Conservation (phyloP, 2,888 invertebrate genomes). For the Rhingia campestris region DNA sequence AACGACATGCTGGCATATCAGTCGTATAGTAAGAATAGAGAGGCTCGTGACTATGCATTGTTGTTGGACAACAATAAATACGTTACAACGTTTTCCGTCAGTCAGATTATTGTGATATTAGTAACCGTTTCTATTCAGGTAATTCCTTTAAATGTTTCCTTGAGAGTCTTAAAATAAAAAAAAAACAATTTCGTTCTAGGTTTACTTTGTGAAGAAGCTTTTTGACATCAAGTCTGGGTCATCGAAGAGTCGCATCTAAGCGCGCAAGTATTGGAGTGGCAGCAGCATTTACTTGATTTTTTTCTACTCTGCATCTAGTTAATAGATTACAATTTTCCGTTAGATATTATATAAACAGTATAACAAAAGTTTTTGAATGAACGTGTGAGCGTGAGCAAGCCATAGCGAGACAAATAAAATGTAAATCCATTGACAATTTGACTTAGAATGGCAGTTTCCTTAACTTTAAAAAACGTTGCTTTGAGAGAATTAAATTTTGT, state of each 20-base stretch:
- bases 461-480: constrained; percentile 2
- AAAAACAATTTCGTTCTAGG: constrained; percentile 84
- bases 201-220: constrained; percentile 94
- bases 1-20: constrained; percentile 93
- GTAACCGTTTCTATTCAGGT: constrained; percentile 90
- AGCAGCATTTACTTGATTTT: constrained; percentile 29
- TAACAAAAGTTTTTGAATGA: constrained; percentile 38
- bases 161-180: not conserved
- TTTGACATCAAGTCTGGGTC: constrained; percentile 90
- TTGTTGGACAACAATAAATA: constrained; percentile 92
- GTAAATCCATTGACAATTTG: constrained; percentile 22
- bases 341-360: constrained; percentile 41
- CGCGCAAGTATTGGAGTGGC: not conserved
- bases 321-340: constrained; percentile 42
- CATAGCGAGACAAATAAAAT: constrained; percentile 56
- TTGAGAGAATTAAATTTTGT: constrained; percentile 37
- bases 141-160: constrained; percentile 13
- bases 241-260: constrained; percentile 83
- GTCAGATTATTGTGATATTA: constrained; percentile 92
- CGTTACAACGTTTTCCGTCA: constrained; percentile 94
- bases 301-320: constrained; percentile 38
- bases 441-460: not conserved
- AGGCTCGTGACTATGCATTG: constrained; percentile 92
- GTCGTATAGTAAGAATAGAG: constrained; percentile 90
- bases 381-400: constrained; percentile 29